A percentile compares a stretch with the other conserved stretches of the same genome.
Evolutionary conservation across 1,140 invertebrate genomes (phyloP).

Genomic region (Trichomalopsis sarcophagae): DNA sequence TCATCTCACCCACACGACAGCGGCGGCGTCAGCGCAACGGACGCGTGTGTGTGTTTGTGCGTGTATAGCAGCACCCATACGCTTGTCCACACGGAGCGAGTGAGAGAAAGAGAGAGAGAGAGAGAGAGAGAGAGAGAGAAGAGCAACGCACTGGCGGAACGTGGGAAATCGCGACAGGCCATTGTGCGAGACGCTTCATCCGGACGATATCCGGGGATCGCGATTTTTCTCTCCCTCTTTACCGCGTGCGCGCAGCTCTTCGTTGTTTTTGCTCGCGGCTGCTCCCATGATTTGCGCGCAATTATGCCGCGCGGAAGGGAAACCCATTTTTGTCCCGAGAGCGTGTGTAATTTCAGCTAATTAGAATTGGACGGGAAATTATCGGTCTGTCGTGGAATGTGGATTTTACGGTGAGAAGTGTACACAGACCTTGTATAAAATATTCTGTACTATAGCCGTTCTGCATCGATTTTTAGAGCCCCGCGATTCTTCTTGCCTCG

Average conservation of each 20-base stretch:
- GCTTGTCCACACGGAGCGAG: neutral
- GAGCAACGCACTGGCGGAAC: conserved; percentile 55
- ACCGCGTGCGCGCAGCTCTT: neutral
- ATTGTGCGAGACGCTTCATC: conserved; percentile 53
- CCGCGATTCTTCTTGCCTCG: no score
- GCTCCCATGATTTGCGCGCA: conserved; percentile 59
- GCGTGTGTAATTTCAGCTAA: conserved; percentile 29
- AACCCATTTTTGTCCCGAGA: conserved; percentile 14
- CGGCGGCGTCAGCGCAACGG: neutral
- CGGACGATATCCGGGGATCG: conserved; percentile 52
- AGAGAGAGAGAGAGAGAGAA: conserved; percentile 4
- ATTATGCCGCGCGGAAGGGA: conserved; percentile 56
- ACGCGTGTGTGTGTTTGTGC: no score
- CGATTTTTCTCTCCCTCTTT: conserved; percentile 40
- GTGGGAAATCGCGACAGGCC: conserved; percentile 58
- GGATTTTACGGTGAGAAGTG: neutral
- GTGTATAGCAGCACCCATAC: no score
- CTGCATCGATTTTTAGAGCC: no score
- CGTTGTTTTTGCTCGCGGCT: conserved; percentile 60
- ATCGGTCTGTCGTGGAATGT: neutral
- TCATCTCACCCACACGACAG: neutral
- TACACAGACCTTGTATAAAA: no score
- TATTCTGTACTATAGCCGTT: no score
- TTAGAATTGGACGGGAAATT: neutral
- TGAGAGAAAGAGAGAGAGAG: neutral